Percentiles rank a stretch among this genome's conserved stretches.
phyloP scores from a whole-genome alignment of 1,140 invertebrate species.

The Dendroctonus valens region DNA sequence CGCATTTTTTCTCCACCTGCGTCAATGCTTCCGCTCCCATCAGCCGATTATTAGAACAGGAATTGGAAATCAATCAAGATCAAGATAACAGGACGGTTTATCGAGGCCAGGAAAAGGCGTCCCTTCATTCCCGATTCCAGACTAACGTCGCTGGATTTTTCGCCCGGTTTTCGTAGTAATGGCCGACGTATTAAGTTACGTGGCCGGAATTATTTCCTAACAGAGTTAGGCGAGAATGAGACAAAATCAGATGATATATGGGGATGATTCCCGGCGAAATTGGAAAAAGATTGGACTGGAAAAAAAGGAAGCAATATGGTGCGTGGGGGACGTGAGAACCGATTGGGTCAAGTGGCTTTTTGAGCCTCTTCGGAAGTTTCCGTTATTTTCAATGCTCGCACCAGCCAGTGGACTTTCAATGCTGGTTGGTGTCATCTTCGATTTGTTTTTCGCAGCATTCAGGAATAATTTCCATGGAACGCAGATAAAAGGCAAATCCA shows the following conservation, averaged over 20 bases:
- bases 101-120: slow-evolving; percentile 14
- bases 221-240: slow-evolving; percentile 26
- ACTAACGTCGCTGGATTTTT: slow-evolving; percentile 29
- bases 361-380: too few relatives aligned
- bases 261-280: slow-evolving; percentile 18
- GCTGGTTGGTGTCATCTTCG: too few relatives aligned
- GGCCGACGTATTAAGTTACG: slow-evolving; percentile 32
- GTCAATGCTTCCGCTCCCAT: slow-evolving; percentile 38
- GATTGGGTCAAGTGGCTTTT: too few relatives aligned
- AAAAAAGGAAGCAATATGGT: slow-evolving; percentile 1
- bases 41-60: slow-evolving; percentile 39
- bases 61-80: slow-evolving; percentile 44
- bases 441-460: too few relatives aligned
- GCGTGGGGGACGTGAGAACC: not conserved
- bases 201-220: slow-evolving; percentile 32
- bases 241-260: slow-evolving; percentile 29
- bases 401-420: too few relatives aligned
- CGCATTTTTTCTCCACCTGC: slow-evolving; percentile 34
- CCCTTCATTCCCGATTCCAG: slow-evolving; percentile 30
- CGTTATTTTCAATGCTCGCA: too few relatives aligned
- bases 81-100: slow-evolving; percentile 36
- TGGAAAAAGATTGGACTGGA: slow-evolving; percentile 23
- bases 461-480: too few relatives aligned
- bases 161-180: slow-evolving; percentile 29
- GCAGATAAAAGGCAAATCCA: too few relatives aligned